phyloP scores from a whole-genome alignment of 2,888 invertebrate species.

The Amiota communis region DNA sequence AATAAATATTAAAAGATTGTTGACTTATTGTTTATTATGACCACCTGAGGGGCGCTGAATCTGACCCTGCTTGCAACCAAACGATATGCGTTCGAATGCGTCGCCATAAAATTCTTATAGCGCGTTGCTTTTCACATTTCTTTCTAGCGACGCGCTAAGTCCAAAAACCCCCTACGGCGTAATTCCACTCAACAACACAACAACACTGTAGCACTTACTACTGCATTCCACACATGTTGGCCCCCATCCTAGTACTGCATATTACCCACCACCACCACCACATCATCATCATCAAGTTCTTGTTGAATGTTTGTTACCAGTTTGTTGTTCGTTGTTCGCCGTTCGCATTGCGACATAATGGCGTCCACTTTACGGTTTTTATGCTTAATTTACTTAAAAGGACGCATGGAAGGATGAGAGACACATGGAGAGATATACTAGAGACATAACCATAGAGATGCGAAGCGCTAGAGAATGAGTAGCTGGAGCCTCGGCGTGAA shows the following conservation, averaged over 20 bases:
- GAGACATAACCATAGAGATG: too few species aligned
- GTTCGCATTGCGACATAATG: constrained; percentile 65
- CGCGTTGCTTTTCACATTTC: constrained; percentile 23
- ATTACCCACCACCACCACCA: too few species aligned
- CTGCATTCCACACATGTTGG: neutral
- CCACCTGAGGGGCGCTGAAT: neutral
- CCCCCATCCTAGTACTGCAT: too few species aligned
- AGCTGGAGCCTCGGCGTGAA: constrained; percentile 42
- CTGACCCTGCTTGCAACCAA: neutral
- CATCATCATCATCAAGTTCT: too few species aligned
- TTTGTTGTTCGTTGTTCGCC: neutral
- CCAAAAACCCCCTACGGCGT: neutral
- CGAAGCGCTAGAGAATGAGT: too few species aligned
- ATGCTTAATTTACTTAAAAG: constrained; percentile 71
- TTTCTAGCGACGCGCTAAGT: constrained; percentile 4
- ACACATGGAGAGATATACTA: neutral
- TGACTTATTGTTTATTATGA: too few species aligned
- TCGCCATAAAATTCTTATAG: constrained; percentile 5
- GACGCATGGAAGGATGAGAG: constrained; percentile 35
- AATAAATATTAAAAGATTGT: too few species aligned
- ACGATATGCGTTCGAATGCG: constrained; percentile 21
- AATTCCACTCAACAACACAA: neutral
- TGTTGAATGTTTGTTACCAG: neutral
- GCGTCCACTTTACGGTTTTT: constrained; percentile 68
- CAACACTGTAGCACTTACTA: neutral